These are phyloP conservation scores for Drosophila carrolli DNA, from an alignment of 1,140 invertebrate genomes.

Conservation along the genomic window DNA sequence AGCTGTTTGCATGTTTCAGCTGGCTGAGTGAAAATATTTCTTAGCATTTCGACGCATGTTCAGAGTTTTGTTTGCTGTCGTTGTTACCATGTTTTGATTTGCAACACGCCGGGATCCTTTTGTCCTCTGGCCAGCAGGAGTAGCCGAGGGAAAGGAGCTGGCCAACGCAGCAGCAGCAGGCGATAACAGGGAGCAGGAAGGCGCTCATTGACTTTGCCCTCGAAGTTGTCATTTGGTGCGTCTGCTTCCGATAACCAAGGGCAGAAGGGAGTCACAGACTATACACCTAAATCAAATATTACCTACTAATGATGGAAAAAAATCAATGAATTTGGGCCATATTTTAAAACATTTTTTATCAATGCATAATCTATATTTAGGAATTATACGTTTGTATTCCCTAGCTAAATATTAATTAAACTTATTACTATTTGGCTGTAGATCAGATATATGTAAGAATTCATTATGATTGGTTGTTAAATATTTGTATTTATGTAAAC, in stretches of 20 bases:
- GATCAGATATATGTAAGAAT: too few species aligned
- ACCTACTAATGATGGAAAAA: too few species aligned
- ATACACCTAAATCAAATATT: constrained; percentile 4
- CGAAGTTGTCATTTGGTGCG: constrained; percentile 72
- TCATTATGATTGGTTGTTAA: too few species aligned
- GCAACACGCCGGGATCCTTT: constrained; percentile 77
- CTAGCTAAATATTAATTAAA: too few species aligned
- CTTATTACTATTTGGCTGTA: too few species aligned
- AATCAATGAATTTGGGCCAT: not conserved
- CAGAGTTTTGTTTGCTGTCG: constrained; percentile 78
- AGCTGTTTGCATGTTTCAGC: constrained; percentile 63
- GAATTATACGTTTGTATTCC: too few species aligned
- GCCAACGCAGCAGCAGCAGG: constrained; percentile 42
- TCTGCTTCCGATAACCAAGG: constrained; percentile 59
- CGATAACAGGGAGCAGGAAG: constrained; percentile 74
- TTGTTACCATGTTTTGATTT: constrained; percentile 76
- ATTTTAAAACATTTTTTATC: too few species aligned
- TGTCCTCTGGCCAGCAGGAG: constrained; percentile 54
- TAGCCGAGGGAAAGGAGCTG: constrained; percentile 19
- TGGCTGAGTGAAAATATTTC: constrained; percentile 63
- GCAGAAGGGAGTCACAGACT: not conserved
- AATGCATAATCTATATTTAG: too few species aligned
- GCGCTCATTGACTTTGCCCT: constrained; percentile 79
- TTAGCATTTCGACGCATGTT: constrained; percentile 74
- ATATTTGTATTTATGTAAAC: too few species aligned